Percentiles rank a stretch among this genome's conserved stretches.
These are phyloP conservation scores for Astropecten irregularis DNA, from an alignment of 53 echinoderm and acorn worm species.

Conservation along the genomic window DNA sequence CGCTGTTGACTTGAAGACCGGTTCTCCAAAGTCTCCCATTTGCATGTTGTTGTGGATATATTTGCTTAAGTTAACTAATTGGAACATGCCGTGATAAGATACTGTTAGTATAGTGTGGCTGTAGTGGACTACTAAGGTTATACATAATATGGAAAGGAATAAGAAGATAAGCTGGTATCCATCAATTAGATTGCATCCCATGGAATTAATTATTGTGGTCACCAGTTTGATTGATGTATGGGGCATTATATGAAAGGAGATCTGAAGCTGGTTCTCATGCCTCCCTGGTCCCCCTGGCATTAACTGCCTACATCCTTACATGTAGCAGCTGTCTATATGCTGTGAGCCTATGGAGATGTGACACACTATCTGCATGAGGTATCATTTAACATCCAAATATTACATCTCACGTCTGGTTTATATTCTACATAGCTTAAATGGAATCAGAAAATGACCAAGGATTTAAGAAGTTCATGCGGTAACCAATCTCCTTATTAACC, in stretches of 20 bases:
- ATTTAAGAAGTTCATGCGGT: background rate
- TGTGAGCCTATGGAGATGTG: too few relatives aligned
- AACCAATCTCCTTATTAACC: background rate
- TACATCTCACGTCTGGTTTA: background rate
- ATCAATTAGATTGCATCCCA: background rate
- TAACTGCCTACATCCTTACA: background rate
- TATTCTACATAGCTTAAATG: background rate
- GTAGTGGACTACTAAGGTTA: too few relatives aligned
- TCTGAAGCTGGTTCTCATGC: slow-evolving; percentile 38
- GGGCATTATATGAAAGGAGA: background rate
- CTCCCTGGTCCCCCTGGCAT: slow-evolving; percentile 20
- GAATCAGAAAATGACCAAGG: background rate
- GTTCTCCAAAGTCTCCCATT: too few relatives aligned
- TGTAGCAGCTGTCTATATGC: too few relatives aligned
- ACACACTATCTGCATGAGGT: background rate
- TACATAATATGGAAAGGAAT: too few relatives aligned
- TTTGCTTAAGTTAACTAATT: too few relatives aligned
- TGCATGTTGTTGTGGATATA: too few relatives aligned
- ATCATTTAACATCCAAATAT: background rate
- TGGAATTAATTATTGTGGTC: background rate
- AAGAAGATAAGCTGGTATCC: background rate
- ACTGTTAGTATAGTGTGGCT: too few relatives aligned
- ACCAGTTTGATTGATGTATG: background rate
- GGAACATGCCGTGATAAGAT: too few relatives aligned
- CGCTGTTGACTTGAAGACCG: too few relatives aligned